Evolutionary conservation across 1,140 invertebrate species (phyloP), one percentile per base, ranked within the genome.

Genomic region (Colletes gigas): DNA sequence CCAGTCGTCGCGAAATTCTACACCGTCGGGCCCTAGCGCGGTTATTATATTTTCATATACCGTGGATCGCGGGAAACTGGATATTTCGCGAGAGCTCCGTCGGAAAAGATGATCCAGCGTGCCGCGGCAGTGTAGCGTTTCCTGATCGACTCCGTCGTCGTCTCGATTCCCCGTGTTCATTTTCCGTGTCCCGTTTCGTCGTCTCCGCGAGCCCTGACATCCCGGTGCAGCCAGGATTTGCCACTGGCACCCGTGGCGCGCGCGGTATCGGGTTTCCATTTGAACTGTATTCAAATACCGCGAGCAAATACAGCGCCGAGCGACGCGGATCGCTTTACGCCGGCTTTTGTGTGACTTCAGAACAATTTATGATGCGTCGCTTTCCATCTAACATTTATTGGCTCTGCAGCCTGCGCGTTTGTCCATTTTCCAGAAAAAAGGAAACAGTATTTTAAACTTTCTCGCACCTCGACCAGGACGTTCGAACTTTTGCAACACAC

Each of bases 181-280:
- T 73, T 52, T 19, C 14, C 19, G 54, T 17, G 15, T 41, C n/a
- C 17, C 44, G 44, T 4, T 21, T 62, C 44, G 8, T 39, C n/a
- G 14, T 62, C 17, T 50, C 9, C 52, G 21, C 55, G 19, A 39
- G 14, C 55, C 12, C 3, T 10, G 10, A 30, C 59, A 2, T 30
- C 59, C 9, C 14, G 5, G 15, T 15, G 17, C 14, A 44, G 14
- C 15, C 15, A 15, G 62, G 62, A 63, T 44, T 63, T 12, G 62
- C 15, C 14, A 12, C 30, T 12, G 62, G 12, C 14, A 12, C 30
- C 14, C 15, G 62, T 14, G 39, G 19, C 21, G 62, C 30, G 15
- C 44, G 17, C 47, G 3, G 54, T 55, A 70, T 70, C 68, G 7
- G 15, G 3, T 70, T 70, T 70, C 68, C 68, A 52, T 68, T 68